Percentiles rank a stretch among this genome's conserved stretches.
These are phyloP conservation scores for Cistogaster globosa DNA, from an alignment of 2,888 invertebrate genomes.

Conservation along the genomic window DNA sequence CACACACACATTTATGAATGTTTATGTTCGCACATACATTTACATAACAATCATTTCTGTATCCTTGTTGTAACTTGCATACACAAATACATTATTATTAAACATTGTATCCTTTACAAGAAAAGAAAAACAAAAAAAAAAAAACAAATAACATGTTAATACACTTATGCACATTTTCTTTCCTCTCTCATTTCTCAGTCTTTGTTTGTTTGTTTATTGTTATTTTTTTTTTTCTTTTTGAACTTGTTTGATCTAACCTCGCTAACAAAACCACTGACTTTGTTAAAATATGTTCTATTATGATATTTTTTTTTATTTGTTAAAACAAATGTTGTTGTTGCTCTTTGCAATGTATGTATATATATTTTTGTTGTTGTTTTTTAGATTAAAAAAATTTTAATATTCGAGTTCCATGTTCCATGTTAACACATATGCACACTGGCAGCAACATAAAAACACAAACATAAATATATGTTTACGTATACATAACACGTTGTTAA, in stretches of 20 bases:
- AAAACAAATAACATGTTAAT: constrained; percentile 30
- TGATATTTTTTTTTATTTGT: neutral
- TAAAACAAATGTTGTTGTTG: constrained; percentile 44
- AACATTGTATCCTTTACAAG: neutral
- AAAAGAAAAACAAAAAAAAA: neutral
- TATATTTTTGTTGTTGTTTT: constrained; percentile 12
- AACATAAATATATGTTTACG: neutral
- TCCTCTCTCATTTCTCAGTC: neutral
- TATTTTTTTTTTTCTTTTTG: constrained; percentile 4
- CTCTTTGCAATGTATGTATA: neutral
- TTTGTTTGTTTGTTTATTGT: neutral
- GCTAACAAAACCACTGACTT: constrained; percentile 65
- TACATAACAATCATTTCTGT: neutral
- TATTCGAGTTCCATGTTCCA: constrained; percentile 34
- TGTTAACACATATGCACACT: constrained; percentile 2
- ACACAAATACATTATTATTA: too few relatives aligned
- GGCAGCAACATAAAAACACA: neutral
- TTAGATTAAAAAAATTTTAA: constrained; percentile 42
- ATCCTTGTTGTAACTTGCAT: neutral
- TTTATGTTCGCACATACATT: neutral
- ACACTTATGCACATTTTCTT: constrained; percentile 29
- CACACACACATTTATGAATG: neutral
- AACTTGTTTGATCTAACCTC: constrained; percentile 65
- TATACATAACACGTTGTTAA: neutral
- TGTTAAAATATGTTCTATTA: constrained; percentile 59